phyloP scores from a whole-genome alignment of 2,888 invertebrate genomes.

The Dimorphilus gyrociliatus region DNA sequence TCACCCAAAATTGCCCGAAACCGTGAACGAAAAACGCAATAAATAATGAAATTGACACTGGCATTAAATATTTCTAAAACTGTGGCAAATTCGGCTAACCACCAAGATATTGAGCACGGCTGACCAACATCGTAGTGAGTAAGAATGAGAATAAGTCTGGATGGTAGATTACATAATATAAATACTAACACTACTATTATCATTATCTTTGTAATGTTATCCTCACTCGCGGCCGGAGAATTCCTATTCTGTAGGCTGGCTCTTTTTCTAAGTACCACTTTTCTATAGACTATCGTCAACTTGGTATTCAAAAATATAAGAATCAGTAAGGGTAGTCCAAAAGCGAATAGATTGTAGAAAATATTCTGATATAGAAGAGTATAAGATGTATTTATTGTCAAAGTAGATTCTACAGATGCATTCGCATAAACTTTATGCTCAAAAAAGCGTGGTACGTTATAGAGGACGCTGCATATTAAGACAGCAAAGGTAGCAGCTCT shows the following conservation, averaged over 20 bases:
- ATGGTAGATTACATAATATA: conserved; percentile 13
- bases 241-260: conserved; percentile 8
- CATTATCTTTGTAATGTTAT: conserved; percentile 13
- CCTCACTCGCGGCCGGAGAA: conserved; percentile 8
- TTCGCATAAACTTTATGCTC: too few relatives aligned
- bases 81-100: too few relatives aligned
- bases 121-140: conserved; percentile 7
- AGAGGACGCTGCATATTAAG: conserved; percentile 8
- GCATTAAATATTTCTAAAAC: conserved; percentile 13
- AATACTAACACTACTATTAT: conserved; percentile 12
- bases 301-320: conserved; percentile 9
- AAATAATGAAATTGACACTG: conserved; percentile 12
- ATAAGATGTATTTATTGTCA: too few relatives aligned
- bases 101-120: too few relatives aligned
- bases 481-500: conserved; percentile 9
- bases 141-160: conserved; percentile 8
- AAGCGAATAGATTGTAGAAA: conserved; percentile 11
- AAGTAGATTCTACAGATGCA: too few relatives aligned
- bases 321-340: conserved; percentile 10
- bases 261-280: conserved; percentile 6
- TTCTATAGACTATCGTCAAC: conserved; percentile 11
- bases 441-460: conserved; percentile 12
- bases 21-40: conserved; percentile 10
- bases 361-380: too few relatives aligned
- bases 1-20: conserved; percentile 11